Conservation (phyloP, 2,113 vertebrate species). For the Ceyx margarethae region DNA sequence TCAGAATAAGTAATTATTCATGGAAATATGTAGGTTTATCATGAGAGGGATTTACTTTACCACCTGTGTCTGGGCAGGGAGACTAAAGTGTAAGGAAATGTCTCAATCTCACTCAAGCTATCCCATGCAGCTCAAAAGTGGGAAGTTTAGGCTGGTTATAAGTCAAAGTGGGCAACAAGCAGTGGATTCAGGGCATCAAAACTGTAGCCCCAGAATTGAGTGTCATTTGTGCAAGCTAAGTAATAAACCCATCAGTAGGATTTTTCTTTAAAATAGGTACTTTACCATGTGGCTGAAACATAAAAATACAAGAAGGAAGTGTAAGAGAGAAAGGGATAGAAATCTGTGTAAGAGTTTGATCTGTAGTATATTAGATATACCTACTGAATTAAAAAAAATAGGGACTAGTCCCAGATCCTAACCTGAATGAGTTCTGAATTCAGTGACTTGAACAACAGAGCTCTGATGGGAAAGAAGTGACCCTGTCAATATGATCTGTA, state of each 20-base stretch:
- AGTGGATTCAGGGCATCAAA: neutral
- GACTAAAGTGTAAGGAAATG: neutral
- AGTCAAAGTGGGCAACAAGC: neutral
- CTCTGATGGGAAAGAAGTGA: neutral
- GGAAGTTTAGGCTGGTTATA: neutral
- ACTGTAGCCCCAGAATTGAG: neutral
- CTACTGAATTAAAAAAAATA: neutral
- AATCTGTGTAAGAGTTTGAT: neutral
- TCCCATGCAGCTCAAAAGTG: neutral
- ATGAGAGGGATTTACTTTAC: neutral
- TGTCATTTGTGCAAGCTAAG: neutral
- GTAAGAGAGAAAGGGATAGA: neutral
- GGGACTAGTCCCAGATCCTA: neutral
- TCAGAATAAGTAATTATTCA: conserved; percentile 44
- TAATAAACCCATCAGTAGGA: neutral
- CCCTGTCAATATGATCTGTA: neutral
- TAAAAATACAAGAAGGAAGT: neutral
- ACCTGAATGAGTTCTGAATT: neutral
- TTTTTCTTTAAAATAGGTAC: neutral
- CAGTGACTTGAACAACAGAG: neutral
- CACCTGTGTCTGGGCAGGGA: neutral
- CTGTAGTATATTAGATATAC: neutral
- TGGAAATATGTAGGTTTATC: neutral
- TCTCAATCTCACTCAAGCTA: neutral
- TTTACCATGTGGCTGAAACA: neutral